Base-by-base conservation (phyloP, 2,797 vertebrate species). In the Aselliscus stoliczkanus region DNA sequence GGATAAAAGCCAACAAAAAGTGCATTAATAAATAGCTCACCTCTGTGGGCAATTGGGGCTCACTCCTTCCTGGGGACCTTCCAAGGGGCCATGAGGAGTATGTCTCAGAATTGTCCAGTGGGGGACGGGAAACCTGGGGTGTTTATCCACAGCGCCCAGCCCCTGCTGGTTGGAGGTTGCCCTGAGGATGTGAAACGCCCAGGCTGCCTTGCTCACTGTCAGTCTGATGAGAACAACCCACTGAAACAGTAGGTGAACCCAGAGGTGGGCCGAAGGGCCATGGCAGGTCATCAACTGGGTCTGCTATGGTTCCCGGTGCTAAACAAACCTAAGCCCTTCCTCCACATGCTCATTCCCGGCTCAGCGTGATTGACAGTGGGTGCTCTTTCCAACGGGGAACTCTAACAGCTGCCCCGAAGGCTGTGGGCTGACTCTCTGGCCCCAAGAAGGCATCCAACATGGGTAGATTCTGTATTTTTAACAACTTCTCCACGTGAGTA, bases 51-150 rank as follows among this genome's bases (percentile, higher is more conserved):
- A 18, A 23, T 7, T 5, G 31, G n/a, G 52, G 54, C 20, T 70
- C 37, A 21, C 5, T 58, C 25, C 25, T 10, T 39, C 7, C 21
- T 1, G 64, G 65, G 75, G 37, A 37, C 18, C 23, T 62, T 72
- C 39, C 0, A 3, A 73, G 70, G 70, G 58, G 23, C 2, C 0
- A 0, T 0, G 1, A 44, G 17, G 60, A 34, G 10, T 13, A 8
- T 29, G 2, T 20, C 10, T 31, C 39, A 37, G 87, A 56, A 47
- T 1, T 25, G 52, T 20, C 11, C 18, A 4, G 15, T 7, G 4
- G 37, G 31, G 52, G 4, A 5, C 3, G 7, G 29, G 54, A 44
- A 56, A 23, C n/a, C 14, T 25, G 42, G 23, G 29, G 1, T 21
- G 1, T 72, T 64, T 6, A 1, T 13, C 18, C 37, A 10, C 7